phyloP scores from a whole-genome alignment of 2,888 invertebrate species.

The Phymatocera aterrima region DNA sequence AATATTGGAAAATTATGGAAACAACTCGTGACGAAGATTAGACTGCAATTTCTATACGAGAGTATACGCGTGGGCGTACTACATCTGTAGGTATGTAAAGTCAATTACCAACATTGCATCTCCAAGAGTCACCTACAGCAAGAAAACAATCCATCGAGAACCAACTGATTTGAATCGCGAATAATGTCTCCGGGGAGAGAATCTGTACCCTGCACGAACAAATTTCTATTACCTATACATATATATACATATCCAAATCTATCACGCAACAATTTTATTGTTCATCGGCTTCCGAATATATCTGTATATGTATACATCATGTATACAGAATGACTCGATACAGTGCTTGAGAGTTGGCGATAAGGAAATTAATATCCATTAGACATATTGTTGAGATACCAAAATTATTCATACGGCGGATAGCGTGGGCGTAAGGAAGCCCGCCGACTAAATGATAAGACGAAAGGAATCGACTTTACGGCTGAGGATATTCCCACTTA shows the following conservation, averaged over 20 bases:
- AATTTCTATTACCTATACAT: background rate
- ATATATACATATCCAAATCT: background rate
- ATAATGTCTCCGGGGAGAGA: background rate
- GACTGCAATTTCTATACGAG: no score
- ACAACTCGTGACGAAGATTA: no score
- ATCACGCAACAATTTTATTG: no score
- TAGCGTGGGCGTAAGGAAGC: no score
- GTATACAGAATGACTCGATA: no score
- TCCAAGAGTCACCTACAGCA: background rate
- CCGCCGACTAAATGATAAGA: no score
- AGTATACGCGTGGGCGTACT: no score
- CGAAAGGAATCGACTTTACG: no score
- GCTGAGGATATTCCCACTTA: no score
- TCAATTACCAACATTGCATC: no score
- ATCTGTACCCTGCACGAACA: background rate
- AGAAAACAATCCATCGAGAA: background rate
- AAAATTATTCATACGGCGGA: background rate
- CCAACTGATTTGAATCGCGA: background rate
- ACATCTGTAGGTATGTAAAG: background rate
- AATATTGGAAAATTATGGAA: no score
- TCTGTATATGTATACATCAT: background rate
- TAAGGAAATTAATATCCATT: background rate
- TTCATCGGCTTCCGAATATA: background rate
- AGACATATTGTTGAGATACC: background rate
- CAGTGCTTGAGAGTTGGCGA: background rate